phyloP scores from a whole-genome alignment of 2,797 vertebrate species.

The Pseudotriccus pelzelni region DNA sequence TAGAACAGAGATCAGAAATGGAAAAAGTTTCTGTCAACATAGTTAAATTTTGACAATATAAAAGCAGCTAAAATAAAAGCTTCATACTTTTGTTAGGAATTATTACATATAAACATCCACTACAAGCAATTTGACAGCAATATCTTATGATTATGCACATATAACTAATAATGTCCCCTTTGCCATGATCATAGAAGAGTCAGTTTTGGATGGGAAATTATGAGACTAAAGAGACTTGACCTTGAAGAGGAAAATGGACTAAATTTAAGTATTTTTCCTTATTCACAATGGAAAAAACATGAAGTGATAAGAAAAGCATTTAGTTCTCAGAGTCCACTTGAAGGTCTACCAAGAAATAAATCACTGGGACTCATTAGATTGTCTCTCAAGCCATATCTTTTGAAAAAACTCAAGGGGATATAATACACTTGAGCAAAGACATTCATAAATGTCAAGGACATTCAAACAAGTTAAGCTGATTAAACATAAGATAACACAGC shows the following conservation, averaged over 20 bases:
- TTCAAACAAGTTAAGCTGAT: background rate
- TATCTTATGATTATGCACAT: background rate
- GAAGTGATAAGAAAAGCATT: background rate
- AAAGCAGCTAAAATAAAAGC: background rate
- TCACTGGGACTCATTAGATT: background rate
- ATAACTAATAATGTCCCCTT: background rate
- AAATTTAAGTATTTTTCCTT: conserved; percentile 61
- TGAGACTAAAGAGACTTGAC: conserved; percentile 28
- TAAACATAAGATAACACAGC: background rate
- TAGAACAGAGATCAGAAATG: background rate
- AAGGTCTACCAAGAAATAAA: conserved; percentile 46
- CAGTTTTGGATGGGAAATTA: conserved; percentile 15
- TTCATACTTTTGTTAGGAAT: background rate
- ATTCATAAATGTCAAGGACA: background rate
- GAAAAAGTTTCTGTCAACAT: conserved; percentile 23
- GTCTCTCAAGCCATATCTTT: background rate
- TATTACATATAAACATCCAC: background rate
- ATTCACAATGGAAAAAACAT: conserved; percentile 47
- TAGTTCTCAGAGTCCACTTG: conserved; percentile 26
- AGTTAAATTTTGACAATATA: background rate
- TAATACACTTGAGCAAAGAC: background rate
- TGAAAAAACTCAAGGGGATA: background rate
- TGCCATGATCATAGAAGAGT: background rate
- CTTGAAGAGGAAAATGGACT: conserved; percentile 46
- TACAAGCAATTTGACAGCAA: background rate